Base-by-base conservation (phyloP, 1,140 invertebrate genomes). In the Metaphire vulgaris region DNA sequence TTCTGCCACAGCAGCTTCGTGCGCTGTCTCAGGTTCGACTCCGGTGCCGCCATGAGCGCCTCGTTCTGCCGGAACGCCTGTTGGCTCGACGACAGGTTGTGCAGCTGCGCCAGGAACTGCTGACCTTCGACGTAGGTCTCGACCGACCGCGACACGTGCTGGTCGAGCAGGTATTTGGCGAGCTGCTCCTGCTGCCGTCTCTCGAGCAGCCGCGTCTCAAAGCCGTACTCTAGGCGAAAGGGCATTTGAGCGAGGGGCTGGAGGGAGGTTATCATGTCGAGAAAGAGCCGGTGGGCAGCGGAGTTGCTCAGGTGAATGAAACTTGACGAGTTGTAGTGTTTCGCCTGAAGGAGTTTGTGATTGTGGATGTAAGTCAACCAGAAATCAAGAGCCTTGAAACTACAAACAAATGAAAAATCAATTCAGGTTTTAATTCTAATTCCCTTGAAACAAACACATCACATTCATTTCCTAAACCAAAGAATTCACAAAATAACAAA, bases 351-450 rank as follows among this genome's bases (percentile, higher is more conserved):
- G 14, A 90, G 91, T 84, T 94, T 92, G 73, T 92, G 88, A 0
- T 92, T 92, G 78, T 91, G 89, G 14, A 94, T 86, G 80, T 92
- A 93, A 30, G 91, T 90, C 75, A 92, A 89, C 92, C 92, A 95
- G 26, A 92, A 92, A 80, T 93, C 92, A 77, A 95, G 86, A 67
- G 92, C 92, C 72, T 91, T 88, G 74, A 92, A 89, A 85, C 91
- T 92, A 85, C 64, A 87, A 87, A 78, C 29, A 30, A 68, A 66
- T 64, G 16, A 76, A 26, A 30, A 74, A n/a, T n/a, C 67, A 0
- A 33, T 69, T 32, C 2, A 33, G 1, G 32, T 32, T 28, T 26
- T 70, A 71, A 70, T 31, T 32, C 28, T 33, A 70, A 74, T 29
- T 30, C 33, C 26, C 1, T 21, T 70, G 2, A 74, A 65, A 26